A percentile compares a stretch with the other conserved stretches of the same genome.
Evolutionary conservation across 2,797 vertebrate genomes (phyloP).

Genomic region (Vipera ursinii): DNA sequence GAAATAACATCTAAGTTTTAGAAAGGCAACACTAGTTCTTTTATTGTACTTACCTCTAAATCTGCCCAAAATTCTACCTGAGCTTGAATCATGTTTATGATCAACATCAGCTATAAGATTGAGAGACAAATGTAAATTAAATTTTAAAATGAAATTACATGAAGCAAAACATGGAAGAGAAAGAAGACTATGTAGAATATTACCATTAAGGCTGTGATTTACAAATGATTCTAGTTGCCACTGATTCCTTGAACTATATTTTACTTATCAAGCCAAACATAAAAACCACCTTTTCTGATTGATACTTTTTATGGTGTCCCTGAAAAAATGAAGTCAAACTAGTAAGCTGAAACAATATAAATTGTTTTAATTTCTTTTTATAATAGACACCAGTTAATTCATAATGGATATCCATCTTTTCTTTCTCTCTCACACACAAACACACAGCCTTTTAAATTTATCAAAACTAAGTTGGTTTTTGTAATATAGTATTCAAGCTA

Average conservation of each 20-base stretch:
- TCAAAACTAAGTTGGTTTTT: not conserved
- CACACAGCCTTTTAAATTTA: not conserved
- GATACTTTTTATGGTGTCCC: not conserved
- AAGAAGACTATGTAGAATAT: not conserved
- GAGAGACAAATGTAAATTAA: conserved; percentile 57
- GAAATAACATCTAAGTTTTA: conserved; percentile 20
- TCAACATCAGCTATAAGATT: conserved; percentile 80
- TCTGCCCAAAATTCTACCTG: conserved; percentile 88
- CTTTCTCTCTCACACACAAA: not conserved
- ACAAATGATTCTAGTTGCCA: not conserved
- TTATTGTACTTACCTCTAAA: conserved; percentile 79
- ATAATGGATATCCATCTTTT: not conserved
- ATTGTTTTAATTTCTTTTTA: not conserved
- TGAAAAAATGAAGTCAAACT: not conserved
- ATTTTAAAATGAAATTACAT: not conserved
- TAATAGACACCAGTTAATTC: not conserved
- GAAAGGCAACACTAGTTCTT: conserved; percentile 38
- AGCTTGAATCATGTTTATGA: conserved; percentile 82
- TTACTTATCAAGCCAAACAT: not conserved
- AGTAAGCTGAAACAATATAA: not conserved
- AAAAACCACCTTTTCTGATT: not conserved
- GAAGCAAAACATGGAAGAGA: conserved; percentile 1
- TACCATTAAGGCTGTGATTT: not conserved
- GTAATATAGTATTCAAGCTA: not conserved
- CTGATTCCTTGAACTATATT: not conserved